Conservation (phyloP, 2,888 invertebrate species). For the Vandiemenella viatica region DNA sequence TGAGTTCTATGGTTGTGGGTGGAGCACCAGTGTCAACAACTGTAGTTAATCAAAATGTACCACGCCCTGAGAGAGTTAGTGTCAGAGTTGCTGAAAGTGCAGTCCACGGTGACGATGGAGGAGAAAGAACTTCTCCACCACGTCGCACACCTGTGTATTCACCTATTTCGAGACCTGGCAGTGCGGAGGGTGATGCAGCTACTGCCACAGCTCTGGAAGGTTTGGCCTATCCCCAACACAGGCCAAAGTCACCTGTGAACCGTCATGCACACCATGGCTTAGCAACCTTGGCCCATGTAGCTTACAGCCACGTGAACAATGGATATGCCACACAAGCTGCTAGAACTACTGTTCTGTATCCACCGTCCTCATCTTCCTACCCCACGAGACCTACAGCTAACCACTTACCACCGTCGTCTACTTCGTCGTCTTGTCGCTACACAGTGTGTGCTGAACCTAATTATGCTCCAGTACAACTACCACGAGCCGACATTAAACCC, state of each 20-base stretch:
- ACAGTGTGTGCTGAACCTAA: constrained; percentile 12
- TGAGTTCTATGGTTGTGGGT: constrained; percentile 48
- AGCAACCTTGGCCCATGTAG: constrained; percentile 28
- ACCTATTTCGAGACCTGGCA: constrained; percentile 30
- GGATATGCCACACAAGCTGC: constrained; percentile 4
- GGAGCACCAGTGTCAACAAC: constrained; percentile 32
- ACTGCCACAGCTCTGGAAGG: constrained; percentile 17
- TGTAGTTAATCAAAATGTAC: constrained; percentile 39
- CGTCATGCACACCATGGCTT: constrained; percentile 23
- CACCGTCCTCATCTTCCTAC: constrained; percentile 12
- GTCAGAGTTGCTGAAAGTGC: constrained; percentile 25
- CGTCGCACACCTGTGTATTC: constrained; percentile 25
- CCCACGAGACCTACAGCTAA: constrained; percentile 3
- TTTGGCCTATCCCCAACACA: constrained; percentile 19
- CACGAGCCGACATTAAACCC: constrained; percentile 54
- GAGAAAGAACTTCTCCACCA: constrained; percentile 19
- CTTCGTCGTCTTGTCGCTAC: constrained; percentile 13
- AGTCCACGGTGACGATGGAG: constrained; percentile 4
- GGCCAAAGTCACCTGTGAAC: constrained; percentile 16
- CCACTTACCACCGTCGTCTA: constrained; percentile 10
- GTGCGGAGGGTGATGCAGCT: constrained; percentile 22
- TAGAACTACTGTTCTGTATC: constrained; percentile 28
- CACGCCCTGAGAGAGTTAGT: constrained; percentile 41
- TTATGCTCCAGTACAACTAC: constrained; percentile 42
- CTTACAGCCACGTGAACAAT: constrained; percentile 19